Evolutionary conservation across 2,113 vertebrate genomes (phyloP).

Genomic region (Heterotis niloticus): DNA sequence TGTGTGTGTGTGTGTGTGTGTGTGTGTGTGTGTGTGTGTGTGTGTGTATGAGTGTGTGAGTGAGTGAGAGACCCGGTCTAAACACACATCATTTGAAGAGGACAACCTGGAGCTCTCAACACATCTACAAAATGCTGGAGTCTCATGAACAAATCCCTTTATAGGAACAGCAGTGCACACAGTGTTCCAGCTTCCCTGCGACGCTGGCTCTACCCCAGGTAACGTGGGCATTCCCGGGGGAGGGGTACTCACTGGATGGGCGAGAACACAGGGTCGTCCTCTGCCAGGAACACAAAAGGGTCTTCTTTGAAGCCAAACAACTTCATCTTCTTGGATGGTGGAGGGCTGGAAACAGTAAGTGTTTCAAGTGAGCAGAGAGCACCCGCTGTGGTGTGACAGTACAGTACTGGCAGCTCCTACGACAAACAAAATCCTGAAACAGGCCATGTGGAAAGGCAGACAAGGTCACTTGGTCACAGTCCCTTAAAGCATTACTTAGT

Average conservation of each 20-base stretch:
- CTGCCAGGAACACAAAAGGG: slow-evolving; percentile 94
- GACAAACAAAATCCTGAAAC: background rate
- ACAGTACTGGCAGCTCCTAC: background rate
- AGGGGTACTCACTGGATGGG: slow-evolving; percentile 78
- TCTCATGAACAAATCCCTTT: no score
- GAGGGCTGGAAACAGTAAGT: slow-evolving; percentile 67
- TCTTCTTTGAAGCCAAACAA: slow-evolving; percentile 96
- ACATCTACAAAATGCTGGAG: no score
- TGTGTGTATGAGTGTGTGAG: no score
- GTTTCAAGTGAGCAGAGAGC: slow-evolving; percentile 28
- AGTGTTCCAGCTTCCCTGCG: no score
- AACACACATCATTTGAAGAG: no score
- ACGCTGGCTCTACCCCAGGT: no score
- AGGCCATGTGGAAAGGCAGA: background rate
- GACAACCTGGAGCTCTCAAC: no score
- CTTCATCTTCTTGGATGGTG: slow-evolving; percentile 90
- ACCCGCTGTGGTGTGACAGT: background rate
- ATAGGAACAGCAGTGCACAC: no score
- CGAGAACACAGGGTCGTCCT: slow-evolving; percentile 88
- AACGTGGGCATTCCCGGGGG: no score
- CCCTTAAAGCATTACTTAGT: background rate
- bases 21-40: no score
- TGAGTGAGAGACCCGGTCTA: no score
- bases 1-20: no score
- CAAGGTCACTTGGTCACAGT: background rate